A percentile compares a stretch with the other conserved stretches of the same genome.
phyloP scores from a whole-genome alignment of 2,797 vertebrate species.

The Bufotes viridis region DNA sequence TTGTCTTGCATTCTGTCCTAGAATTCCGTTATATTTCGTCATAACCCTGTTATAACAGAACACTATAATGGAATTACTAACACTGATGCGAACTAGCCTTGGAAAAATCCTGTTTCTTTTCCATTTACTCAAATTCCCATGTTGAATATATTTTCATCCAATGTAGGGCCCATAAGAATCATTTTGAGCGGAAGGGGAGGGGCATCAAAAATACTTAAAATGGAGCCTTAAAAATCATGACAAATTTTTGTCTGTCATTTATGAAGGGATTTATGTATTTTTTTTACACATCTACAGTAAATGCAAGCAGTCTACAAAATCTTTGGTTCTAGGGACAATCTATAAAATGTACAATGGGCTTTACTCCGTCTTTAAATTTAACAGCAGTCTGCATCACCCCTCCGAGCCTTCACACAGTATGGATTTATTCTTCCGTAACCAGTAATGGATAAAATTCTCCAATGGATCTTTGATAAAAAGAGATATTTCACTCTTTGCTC shows the following conservation, averaged over 20 bases:
- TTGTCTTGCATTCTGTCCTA: no score
- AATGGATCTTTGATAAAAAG: constrained; percentile 35
- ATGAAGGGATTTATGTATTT: neutral
- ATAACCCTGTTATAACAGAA: no score
- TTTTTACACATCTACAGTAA: neutral
- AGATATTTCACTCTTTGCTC: constrained; percentile 1
- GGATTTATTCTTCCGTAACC: neutral
- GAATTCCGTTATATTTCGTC: no score
- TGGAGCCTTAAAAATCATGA: no score
- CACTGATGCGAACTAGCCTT: no score
- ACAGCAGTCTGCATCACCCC: neutral
- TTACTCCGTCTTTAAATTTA: neutral
- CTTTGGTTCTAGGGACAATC: neutral
- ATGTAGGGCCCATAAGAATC: no score
- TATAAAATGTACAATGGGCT: neutral
- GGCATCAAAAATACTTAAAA: neutral
- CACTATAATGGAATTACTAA: no score
- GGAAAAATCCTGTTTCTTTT: no score
- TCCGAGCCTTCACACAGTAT: neutral
- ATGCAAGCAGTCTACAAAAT: neutral
- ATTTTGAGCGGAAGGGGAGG: no score
- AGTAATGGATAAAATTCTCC: constrained; percentile 18
- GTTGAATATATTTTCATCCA: no score
- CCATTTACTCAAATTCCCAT: no score
- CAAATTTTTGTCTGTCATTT: neutral